A percentile compares a stretch with the other conserved stretches of the same genome.
phyloP scores from a whole-genome alignment of 1,140 invertebrate species.

The Scaptodrosophila lebanonensis region DNA sequence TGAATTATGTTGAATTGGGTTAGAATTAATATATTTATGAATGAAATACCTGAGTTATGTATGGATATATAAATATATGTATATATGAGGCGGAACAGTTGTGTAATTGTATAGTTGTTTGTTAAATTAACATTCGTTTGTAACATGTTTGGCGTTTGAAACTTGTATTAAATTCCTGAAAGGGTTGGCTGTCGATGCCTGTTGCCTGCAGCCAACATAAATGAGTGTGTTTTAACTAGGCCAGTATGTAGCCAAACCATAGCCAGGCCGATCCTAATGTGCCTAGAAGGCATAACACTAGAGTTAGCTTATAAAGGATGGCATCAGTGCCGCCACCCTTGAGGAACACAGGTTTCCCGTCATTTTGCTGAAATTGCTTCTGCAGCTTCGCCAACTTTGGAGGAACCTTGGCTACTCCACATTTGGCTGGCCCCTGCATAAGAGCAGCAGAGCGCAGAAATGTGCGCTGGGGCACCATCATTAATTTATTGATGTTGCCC shows the following conservation, averaged over 20 bases:
- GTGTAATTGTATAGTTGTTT: too few species aligned
- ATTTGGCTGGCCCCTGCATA: not conserved
- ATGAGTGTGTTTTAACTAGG: not conserved
- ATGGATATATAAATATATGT: not conserved
- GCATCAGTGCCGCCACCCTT: slow-evolving; percentile 81
- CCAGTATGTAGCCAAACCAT: slow-evolving; percentile 41
- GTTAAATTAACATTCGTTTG: slow-evolving; percentile 14
- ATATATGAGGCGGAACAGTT: too few species aligned
- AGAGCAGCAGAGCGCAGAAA: slow-evolving; percentile 6
- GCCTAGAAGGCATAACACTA: slow-evolving; percentile 76
- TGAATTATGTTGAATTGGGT: too few species aligned
- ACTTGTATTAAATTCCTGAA: slow-evolving; percentile 9
- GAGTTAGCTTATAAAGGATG: slow-evolving; percentile 78
- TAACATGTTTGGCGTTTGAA: slow-evolving; percentile 3
- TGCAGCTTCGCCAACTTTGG: slow-evolving; percentile 71
- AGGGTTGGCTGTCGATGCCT: not conserved
- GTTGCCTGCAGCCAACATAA: not conserved
- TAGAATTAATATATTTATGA: too few species aligned
- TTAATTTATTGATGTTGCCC: not conserved
- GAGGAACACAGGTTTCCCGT: slow-evolving; percentile 81
- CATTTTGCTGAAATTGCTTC: slow-evolving; percentile 77
- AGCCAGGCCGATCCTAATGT: slow-evolving; percentile 42
- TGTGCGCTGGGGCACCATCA: not conserved
- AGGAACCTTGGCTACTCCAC: slow-evolving; percentile 26
- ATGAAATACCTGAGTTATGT: too few species aligned